These are phyloP conservation scores for Dipodomys stephensi DNA, from an alignment of 2,113 vertebrate genomes.

Conservation along the genomic window DNA sequence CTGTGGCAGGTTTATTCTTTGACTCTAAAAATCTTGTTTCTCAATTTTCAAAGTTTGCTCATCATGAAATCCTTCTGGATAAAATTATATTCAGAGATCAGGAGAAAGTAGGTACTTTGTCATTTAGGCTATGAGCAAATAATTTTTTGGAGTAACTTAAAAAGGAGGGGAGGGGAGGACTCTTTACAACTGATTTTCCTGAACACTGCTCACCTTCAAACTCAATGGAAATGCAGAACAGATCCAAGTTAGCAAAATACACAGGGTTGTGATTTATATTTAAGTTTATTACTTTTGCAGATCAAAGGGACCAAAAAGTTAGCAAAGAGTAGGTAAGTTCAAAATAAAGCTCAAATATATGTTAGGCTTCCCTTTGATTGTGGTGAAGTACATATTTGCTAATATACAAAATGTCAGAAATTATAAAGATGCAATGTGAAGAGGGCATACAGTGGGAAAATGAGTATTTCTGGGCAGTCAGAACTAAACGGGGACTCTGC, in stretches of 20 bases:
- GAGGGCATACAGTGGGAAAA: background rate
- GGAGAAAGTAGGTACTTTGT: background rate
- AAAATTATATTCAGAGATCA: background rate
- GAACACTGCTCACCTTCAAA: background rate
- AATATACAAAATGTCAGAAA: background rate
- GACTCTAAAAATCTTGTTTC: conserved; percentile 51
- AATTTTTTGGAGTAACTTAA: background rate
- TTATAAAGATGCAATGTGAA: background rate
- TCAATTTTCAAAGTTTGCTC: conserved; percentile 45
- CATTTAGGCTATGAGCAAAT: background rate
- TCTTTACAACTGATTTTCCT: background rate
- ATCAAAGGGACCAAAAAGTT: background rate
- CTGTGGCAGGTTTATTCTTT: background rate
- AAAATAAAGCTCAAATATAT: background rate
- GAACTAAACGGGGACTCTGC: background rate
- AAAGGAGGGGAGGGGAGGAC: background rate
- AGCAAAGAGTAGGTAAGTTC: background rate
- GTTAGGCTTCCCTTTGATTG: background rate
- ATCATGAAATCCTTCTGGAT: background rate
- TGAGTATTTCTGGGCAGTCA: background rate
- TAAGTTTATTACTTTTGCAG: background rate
- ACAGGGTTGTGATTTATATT: background rate
- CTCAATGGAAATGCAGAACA: background rate
- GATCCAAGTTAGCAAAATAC: background rate
- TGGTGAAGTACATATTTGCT: background rate